phyloP scores from a whole-genome alignment of 2,888 invertebrate species.

The Lampropteryx suffumata region DNA sequence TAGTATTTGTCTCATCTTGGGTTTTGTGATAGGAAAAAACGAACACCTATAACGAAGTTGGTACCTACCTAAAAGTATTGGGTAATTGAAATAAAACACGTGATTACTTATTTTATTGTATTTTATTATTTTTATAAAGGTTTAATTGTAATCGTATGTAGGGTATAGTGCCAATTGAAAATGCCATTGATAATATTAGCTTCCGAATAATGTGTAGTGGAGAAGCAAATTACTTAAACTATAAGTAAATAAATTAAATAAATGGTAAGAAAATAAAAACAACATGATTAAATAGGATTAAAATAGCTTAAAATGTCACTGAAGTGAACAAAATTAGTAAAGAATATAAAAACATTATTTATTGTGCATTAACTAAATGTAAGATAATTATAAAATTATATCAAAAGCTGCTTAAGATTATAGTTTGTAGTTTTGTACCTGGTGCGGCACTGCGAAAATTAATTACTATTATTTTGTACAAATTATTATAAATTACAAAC shows the following conservation, averaged over 20 bases:
- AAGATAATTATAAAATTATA: conserved; percentile 61
- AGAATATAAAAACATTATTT: conserved; percentile 57
- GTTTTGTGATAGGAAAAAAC: too few species aligned
- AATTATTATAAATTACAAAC: conserved; percentile 32
- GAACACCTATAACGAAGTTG: too few species aligned
- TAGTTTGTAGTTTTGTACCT: conserved; percentile 45
- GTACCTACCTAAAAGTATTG: not conserved
- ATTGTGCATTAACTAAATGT: conserved; percentile 74
- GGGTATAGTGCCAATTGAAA: conserved; percentile 78
- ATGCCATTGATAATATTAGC: conserved; percentile 68
- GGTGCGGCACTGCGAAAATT: conserved; percentile 40
- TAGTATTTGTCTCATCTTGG: too few species aligned
- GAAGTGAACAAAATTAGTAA: conserved; percentile 52
- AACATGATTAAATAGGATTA: conserved; percentile 37
- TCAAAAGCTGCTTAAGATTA: conserved; percentile 76
- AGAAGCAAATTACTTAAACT: conserved; percentile 59
- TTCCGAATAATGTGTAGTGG: conserved; percentile 79
- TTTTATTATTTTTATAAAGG: conserved; percentile 76
- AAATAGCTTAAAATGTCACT: conserved; percentile 41
- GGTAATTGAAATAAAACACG: conserved; percentile 51
- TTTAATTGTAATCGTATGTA: conserved; percentile 79
- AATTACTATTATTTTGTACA: conserved; percentile 31
- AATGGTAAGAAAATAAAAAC: conserved; percentile 55
- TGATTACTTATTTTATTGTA: conserved; percentile 49
- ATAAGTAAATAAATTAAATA: conserved; percentile 44